Base-by-base conservation (phyloP, 1,140 invertebrate genomes). In the Acromyrmex charruanus region DNA sequence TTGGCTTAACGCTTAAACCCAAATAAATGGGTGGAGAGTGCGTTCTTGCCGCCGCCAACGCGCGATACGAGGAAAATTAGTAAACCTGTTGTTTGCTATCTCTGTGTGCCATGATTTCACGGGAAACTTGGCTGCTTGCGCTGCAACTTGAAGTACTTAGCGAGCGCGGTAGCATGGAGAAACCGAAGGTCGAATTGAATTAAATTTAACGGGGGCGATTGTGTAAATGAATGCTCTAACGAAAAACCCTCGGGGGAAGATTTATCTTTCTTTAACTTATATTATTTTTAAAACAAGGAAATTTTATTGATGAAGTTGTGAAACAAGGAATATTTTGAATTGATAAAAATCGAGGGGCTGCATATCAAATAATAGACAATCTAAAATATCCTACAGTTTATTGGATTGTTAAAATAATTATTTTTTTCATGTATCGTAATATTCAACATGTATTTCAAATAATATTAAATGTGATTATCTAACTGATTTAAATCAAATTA, bases 121-220 rank as follows among this genome's bases (percentile, higher is more conserved):
- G 14, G 55, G 55, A 5, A 82, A 39, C 69, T 21, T 39, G 80
- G 69, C 28, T 49, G 80, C 80, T 31, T 53, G 61, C 77, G 77
- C 53, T 61, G 68, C 68, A 63, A 75, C 55, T 84, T 61, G 55
- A 16, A 74, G 39, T 74, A 61, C 68, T 82, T 82, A 61, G 69
- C 80, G 28, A 49, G 39, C 18, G 66, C 18, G 39, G 66, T 39
- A 16, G 25, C n/a, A 35, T 5, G 39, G 77, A 28, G 77, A 66
- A 49, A 35, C 35, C 44, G 80, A 75, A 84, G 80, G 69, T 75
- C 39, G 80, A 18, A 84, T 51, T 75, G 55, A 74, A 84, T 75
- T 84, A 63, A 84, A 84, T 84, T 75, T 84, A 84, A 84, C 66
- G 35, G 79, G 65, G 25, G 39, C 44, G 80, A 84, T 75, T 75